These are phyloP conservation scores for Agrochola lota DNA, from an alignment of 2,888 invertebrate species.

Conservation along the genomic window DNA sequence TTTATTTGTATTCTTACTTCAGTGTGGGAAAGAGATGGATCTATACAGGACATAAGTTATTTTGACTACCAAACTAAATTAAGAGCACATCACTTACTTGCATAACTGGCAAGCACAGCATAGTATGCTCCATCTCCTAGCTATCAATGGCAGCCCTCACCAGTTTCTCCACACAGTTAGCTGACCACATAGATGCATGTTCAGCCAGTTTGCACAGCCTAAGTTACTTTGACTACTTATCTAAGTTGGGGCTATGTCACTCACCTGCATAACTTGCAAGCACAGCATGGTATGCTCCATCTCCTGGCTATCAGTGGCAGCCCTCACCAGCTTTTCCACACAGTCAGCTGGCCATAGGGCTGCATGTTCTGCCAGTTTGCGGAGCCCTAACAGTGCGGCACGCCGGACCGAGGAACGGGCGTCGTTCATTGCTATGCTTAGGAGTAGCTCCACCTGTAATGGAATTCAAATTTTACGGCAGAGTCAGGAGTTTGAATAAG, in stretches of 20 bases:
- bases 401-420: constrained; percentile 83
- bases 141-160: constrained; percentile 77
- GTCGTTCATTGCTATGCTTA: constrained; percentile 84
- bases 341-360: constrained; percentile 83
- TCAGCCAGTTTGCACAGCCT: constrained; percentile 80
- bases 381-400: constrained; percentile 82
- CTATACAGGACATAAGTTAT: too few species aligned
- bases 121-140: constrained; percentile 78
- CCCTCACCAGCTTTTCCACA: constrained; percentile 78
- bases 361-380: constrained; percentile 81
- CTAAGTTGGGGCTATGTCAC: not conserved
- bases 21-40: too few species aligned
- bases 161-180: constrained; percentile 77
- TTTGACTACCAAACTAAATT: too few species aligned
- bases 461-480: not conserved
- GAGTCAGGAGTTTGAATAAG: too few species aligned
- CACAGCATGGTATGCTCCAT: constrained; percentile 82
- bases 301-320: constrained; percentile 76
- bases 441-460: constrained; percentile 88
- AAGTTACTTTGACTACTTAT: too few species aligned
- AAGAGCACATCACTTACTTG: constrained; percentile 69
- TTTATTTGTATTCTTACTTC: too few species aligned
- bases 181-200: constrained; percentile 86
- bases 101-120: constrained; percentile 85
- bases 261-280: constrained; percentile 85